Evolutionary conservation across 1,140 invertebrate genomes (phyloP), one percentile per base, ranked within the genome.

Genomic region (Uloborus diversus): DNA sequence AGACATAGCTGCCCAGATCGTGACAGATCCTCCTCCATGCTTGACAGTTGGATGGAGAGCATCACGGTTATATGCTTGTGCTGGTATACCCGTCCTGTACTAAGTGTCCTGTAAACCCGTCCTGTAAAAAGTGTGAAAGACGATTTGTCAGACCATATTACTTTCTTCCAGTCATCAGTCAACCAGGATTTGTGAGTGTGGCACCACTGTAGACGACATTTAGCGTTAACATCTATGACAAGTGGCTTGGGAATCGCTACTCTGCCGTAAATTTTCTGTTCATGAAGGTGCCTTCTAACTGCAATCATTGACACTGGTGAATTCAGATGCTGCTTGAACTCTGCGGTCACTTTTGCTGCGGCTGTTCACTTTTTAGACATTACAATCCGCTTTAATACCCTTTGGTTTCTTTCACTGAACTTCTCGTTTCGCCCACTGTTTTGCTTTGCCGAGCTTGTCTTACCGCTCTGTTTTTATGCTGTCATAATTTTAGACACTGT

Each of bases 201-300:
- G 1, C 23, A 70, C 66, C 5, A 56, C 47, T 70, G 37, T 56
- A 32, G 3, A 33, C 5, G 23, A 23, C 20, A 2, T 53, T 32
- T 30, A 32, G 32, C 23, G 53, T 30, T 49, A 28, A n/a, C 37
- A 51, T n/a, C 17, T 30, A 47, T 56, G 23, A 37, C 28, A 47
- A 56, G 28, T 53, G 37, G 57, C n/a, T 61, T 61, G 13, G 57
- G 20, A 61, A 33, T 61, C 17, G 57, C 27, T 32, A 28, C 20
- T 56, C 42, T 42, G 47, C 17, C 37, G 3, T 56, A 70, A 27
- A 56, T 47, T 4, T 66, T 66, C 64, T 47, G 30, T 66, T 84
- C 88, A 0, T 88, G 89, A 53, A 14, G 3, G n/a, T 53, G 3
- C 1, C 20, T 53, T 20, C 49, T 20, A 53, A 53, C 1, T 53